Conservation (phyloP, 2,888 invertebrate species). For the Agrochola circellaris region DNA sequence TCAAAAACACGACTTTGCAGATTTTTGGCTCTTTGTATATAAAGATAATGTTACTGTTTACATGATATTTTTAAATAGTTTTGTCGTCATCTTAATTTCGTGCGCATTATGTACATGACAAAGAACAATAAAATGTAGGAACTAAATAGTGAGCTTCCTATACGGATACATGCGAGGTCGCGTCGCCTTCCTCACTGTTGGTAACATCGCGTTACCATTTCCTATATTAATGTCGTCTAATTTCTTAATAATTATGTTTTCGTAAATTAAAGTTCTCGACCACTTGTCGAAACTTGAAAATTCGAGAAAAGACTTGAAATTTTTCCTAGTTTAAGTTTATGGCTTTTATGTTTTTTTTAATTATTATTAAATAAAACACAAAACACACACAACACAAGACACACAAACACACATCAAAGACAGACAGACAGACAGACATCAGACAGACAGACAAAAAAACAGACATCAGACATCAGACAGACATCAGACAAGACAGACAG, state of each 20-base stretch:
- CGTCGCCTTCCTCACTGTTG: constrained; percentile 75
- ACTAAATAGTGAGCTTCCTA: constrained; percentile 79
- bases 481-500: no score
- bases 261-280: constrained; percentile 27
- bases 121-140: constrained; percentile 74
- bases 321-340: no score
- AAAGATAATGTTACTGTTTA: constrained; percentile 40
- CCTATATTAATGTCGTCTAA: constrained; percentile 65
- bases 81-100: constrained; percentile 57
- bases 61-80: constrained; percentile 39
- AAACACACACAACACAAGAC: no score
- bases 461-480: no score
- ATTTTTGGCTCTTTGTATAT: constrained; percentile 22
- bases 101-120: constrained; percentile 58
- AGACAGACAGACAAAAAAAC: no score
- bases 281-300: no score
- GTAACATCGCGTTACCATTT: constrained; percentile 67
- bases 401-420: no score
- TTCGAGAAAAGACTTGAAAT: background rate
- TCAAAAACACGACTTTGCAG: constrained; percentile 22
- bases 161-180: constrained; percentile 78
- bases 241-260: constrained; percentile 28
- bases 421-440: no score
- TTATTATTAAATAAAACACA: no score
- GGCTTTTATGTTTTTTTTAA: no score